These are phyloP conservation scores for Spodoptera picta DNA, from an alignment of 2,888 invertebrate species.

Conservation along the genomic window DNA sequence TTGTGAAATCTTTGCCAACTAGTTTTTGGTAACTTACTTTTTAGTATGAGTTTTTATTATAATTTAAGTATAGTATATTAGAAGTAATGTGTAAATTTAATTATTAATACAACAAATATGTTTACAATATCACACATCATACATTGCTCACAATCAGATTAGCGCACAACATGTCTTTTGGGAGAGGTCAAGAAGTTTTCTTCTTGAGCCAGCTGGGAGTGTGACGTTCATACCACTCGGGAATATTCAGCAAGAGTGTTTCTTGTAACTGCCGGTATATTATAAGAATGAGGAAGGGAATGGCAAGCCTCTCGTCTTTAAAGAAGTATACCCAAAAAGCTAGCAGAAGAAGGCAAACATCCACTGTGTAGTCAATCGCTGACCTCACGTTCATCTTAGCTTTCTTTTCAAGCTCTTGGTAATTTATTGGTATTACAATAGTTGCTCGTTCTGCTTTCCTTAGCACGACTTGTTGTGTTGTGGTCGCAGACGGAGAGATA, in stretches of 20 bases:
- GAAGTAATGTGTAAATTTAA: conserved; percentile 67
- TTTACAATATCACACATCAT: conserved; percentile 82
- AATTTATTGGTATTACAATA: conserved; percentile 84
- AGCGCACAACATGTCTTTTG: conserved; percentile 81
- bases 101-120: conserved; percentile 72
- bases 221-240: conserved; percentile 86
- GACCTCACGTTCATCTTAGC: conserved; percentile 91
- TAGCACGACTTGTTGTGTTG: conserved; percentile 74
- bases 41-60: conserved; percentile 51
- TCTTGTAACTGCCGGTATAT: conserved; percentile 93
- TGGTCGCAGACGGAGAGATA: conserved; percentile 53
- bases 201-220: conserved; percentile 82
- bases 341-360: conserved; percentile 92
- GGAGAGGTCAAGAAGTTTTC: conserved; percentile 82
- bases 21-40: conserved; percentile 65
- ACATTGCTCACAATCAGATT: conserved; percentile 79
- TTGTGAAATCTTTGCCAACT: conserved; percentile 73
- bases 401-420: conserved; percentile 88
- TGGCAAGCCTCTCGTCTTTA: conserved; percentile 93
- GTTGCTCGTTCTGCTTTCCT: conserved; percentile 82
- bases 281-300: conserved; percentile 93
- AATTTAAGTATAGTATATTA: conserved; percentile 56
- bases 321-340: conserved; percentile 95
- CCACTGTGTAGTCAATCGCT: conserved; percentile 92
- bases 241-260: conserved; percentile 89